phyloP scores from a whole-genome alignment of 2,888 invertebrate species.

The Atethmia centrago region DNA sequence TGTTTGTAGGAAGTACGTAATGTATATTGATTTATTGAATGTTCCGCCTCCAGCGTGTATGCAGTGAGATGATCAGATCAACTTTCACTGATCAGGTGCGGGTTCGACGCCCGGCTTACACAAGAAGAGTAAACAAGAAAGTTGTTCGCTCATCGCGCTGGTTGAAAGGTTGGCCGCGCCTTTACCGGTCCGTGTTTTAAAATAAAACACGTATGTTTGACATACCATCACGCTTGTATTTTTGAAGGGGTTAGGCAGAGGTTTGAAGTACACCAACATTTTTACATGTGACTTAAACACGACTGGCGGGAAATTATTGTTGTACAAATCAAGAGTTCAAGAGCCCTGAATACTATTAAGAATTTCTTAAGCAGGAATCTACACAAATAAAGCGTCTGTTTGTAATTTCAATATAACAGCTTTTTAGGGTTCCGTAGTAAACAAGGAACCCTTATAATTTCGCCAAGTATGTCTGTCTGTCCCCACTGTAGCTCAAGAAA shows the following conservation, averaged over 20 bases:
- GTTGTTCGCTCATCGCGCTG: slow-evolving; percentile 15
- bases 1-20: slow-evolving; percentile 7
- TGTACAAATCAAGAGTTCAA: no score
- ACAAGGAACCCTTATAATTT: no score
- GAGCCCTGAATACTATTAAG: no score
- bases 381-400: no score
- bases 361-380: no score
- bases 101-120: slow-evolving; percentile 36
- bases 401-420: no score
- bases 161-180: slow-evolving; percentile 32
- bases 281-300: no score
- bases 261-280: no score
- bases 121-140: slow-evolving; percentile 32
- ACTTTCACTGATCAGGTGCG: slow-evolving; percentile 48
- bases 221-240: background rate
- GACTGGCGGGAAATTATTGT: no score
- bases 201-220: background rate
- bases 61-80: slow-evolving; percentile 25
- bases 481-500: no score
- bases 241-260: background rate
- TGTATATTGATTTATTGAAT: background rate
- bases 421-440: no score
- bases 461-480: no score
- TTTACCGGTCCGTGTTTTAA: fast-evolving
- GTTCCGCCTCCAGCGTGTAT: slow-evolving; percentile 3